Conservation (phyloP, 2,888 invertebrate genomes). For the Gnatocerus cornutus region DNA sequence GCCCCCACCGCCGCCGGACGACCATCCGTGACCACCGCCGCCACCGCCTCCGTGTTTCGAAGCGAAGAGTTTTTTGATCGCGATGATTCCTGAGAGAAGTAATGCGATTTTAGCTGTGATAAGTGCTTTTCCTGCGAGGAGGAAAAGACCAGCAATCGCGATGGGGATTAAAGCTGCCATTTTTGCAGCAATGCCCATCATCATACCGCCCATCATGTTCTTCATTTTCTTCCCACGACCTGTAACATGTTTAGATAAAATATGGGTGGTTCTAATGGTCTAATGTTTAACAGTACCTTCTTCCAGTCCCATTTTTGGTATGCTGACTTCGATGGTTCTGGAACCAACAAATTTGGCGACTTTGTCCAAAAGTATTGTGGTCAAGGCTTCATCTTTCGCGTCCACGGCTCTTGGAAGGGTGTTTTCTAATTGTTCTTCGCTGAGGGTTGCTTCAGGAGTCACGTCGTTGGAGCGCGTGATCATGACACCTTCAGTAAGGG, state of each 20-base stretch:
- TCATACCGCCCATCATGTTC: constrained; percentile 94
- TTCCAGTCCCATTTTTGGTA: constrained; percentile 79
- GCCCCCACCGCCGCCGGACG: constrained; percentile 60
- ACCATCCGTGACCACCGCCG: constrained; percentile 73
- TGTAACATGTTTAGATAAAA: constrained; percentile 36
- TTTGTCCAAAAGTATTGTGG: constrained; percentile 81
- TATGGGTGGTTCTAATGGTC: constrained; percentile 13
- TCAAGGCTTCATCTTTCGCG: constrained; percentile 80
- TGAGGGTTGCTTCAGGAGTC: constrained; percentile 68
- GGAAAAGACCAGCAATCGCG: constrained; percentile 86
- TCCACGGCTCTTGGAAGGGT: constrained; percentile 78
- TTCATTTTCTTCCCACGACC: constrained; percentile 82
- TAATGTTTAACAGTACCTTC: constrained; percentile 39
- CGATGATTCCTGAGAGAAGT: constrained; percentile 86
- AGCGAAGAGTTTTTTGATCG: constrained; percentile 85
- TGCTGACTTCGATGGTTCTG: constrained; percentile 83
- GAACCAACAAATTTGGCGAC: constrained; percentile 82
- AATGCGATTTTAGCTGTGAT: constrained; percentile 87
- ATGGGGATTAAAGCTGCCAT: constrained; percentile 87
- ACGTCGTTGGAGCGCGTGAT: constrained; percentile 75
- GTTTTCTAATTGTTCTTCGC: constrained; percentile 82
- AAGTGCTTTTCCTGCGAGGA: constrained; percentile 89
- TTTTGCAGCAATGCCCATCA: constrained; percentile 91
- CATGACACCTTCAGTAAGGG: constrained; percentile 79
- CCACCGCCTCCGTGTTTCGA: constrained; percentile 71